These are phyloP conservation scores for Heterodera schachtii DNA, from an alignment of 1,140 invertebrate genomes.

Conservation along the genomic window DNA sequence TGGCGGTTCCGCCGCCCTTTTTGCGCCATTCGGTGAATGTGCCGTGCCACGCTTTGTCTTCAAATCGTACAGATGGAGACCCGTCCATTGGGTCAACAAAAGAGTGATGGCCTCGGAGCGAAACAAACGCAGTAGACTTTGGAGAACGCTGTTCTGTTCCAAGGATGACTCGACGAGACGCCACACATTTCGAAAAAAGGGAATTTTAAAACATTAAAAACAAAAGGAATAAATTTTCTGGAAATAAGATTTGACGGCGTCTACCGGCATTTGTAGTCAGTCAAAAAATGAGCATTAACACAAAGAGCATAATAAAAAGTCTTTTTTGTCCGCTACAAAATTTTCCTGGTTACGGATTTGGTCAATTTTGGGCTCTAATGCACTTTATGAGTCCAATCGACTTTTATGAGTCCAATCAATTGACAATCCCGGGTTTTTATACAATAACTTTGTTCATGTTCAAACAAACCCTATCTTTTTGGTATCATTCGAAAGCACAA, in stretches of 20 bases:
- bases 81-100: constrained; percentile 53
- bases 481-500: too few species aligned
- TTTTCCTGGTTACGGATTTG: too few species aligned
- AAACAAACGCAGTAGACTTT: constrained; percentile 38
- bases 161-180: constrained; percentile 41
- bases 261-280: too few species aligned
- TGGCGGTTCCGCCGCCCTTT: neutral
- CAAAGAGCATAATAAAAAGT: too few species aligned
- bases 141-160: constrained; percentile 23
- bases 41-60: neutral
- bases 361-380: too few species aligned
- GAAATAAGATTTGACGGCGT: too few species aligned
- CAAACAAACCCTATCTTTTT: too few species aligned
- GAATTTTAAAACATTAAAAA: neutral
- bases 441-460: too few species aligned
- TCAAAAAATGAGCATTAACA: neutral
- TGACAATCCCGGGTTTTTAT: too few species aligned
- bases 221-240: neutral
- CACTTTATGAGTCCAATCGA: too few species aligned
- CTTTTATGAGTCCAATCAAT: too few species aligned
- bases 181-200: constrained; percentile 29
- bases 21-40: neutral
- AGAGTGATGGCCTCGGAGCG: constrained; percentile 50
- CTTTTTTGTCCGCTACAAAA: too few species aligned
- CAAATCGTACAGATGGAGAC: constrained; percentile 43